Evolutionary conservation across 2,797 vertebrate genomes (phyloP), one percentile per base, ranked within the genome.

Genomic region (Synanceia verrucosa): DNA sequence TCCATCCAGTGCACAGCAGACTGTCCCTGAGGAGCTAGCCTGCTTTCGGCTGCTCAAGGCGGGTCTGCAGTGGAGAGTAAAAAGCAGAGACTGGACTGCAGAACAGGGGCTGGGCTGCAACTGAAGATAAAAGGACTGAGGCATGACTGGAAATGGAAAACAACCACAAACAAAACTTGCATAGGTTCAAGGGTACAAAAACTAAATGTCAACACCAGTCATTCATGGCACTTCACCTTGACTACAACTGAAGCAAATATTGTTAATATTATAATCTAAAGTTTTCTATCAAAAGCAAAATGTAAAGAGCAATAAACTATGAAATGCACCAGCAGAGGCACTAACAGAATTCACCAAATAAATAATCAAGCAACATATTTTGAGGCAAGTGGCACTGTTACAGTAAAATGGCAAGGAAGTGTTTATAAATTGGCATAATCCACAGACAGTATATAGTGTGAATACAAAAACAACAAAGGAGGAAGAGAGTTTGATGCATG

Each of bases 11-110:
- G 47, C 82, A 67, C 76, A 75, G 76, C 79, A 81, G 65, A 65
- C 50, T 4, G 64, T 89, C 92, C 88, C 93, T 19, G 78, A 92
- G 87, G 92, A 94, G 78, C 87, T 90, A 90, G 85, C 89, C 91
- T 90, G 88, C 83, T 92, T 94, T 91, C 79, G 8, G 77, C 78
- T 76, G 79, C 87, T 87, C 55, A 70, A 86, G 88, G 86, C 81
- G 50, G 74, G 71, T 84, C 76, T 81, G 82, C 84, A 70, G 75
- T 71, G 48, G 14, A 73, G 67, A 79, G 75, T n/a, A 68, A 74
- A 67, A 69, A 68, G 72, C 34, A 70, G 51, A 80, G 67, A 64
- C 63, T 24, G 65, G 72, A 67, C 77, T 81, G 80, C 82, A 81
- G 75, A 83, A 43, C 24, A 68, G 39, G 55, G 47, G 33, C 48